phyloP scores from a whole-genome alignment of 2,113 vertebrate species.

The Gnathonemus longibarbis region DNA sequence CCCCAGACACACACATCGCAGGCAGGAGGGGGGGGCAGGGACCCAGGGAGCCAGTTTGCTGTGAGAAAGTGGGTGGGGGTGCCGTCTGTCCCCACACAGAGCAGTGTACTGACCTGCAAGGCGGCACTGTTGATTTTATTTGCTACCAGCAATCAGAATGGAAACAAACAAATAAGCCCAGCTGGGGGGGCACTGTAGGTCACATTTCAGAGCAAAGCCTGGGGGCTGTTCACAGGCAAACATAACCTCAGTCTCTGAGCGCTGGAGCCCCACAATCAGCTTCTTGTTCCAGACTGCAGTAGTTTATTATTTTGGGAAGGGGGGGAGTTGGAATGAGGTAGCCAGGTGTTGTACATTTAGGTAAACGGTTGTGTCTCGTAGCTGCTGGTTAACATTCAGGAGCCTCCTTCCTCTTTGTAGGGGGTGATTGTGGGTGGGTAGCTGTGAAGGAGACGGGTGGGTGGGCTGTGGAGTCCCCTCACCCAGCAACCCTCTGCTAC shows the following conservation, averaged over 20 bases:
- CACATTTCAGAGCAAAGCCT: background rate
- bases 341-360: background rate
- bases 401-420: background rate
- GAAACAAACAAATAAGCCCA: constrained; percentile 19
- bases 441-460: background rate
- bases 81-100: constrained; percentile 41
- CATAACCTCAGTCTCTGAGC: background rate
- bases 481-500: background rate
- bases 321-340: background rate
- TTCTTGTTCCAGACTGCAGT: background rate
- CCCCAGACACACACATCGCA: constrained; percentile 20
- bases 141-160: constrained; percentile 59
- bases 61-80: background rate
- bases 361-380: background rate
- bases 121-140: constrained; percentile 63
- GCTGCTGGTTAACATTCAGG: background rate
- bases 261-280: background rate
- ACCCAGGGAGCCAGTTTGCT: background rate
- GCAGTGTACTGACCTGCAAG: constrained; percentile 46
- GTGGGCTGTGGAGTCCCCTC: background rate
- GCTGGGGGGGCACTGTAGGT: background rate
- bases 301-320: background rate
- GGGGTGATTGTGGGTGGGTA: background rate
- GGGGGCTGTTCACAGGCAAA: background rate
- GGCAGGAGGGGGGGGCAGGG: too few relatives aligned